phyloP scores from a whole-genome alignment of 2,113 vertebrate species.

The Spea multiplicata region DNA sequence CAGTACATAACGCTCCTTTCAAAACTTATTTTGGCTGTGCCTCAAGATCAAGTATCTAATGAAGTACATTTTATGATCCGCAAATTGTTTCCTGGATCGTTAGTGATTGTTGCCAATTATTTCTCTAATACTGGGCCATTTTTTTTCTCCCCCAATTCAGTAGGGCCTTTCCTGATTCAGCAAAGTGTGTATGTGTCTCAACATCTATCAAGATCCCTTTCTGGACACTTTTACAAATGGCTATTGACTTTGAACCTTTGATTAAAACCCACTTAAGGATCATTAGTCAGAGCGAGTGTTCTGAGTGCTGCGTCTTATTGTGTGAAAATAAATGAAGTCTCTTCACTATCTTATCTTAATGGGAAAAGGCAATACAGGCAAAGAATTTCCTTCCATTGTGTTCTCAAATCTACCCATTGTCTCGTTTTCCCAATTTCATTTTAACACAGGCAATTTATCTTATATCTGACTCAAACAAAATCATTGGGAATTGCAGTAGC shows the following conservation, averaged over 20 bases:
- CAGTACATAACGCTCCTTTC: no score
- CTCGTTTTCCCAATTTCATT: conserved; percentile 55
- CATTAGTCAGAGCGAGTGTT: conserved; percentile 37
- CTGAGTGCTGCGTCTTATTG: conserved; percentile 56
- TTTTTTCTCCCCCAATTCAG: no score
- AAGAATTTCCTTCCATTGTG: conserved; percentile 71
- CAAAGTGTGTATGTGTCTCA: no score
- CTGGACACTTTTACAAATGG: conserved; percentile 28
- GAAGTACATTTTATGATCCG: no score
- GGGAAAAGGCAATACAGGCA: conserved; percentile 77
- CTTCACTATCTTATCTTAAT: conserved; percentile 69
- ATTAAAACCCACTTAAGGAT: conserved; percentile 39
- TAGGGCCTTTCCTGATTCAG: no score
- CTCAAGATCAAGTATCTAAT: no score
- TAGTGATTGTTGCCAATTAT: no score
- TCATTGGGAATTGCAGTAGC: neutral
- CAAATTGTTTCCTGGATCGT: no score
- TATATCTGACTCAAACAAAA: neutral
- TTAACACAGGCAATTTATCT: conserved; percentile 12
- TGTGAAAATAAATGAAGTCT: conserved; percentile 41
- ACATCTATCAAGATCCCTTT: conserved; percentile 14
- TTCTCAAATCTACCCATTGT: conserved; percentile 74
- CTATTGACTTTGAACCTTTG: neutral
- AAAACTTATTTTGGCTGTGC: no score
- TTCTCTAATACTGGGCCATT: no score